Evolutionary conservation across 2,113 vertebrate species (phyloP).

Genomic region (Alces alces): DNA sequence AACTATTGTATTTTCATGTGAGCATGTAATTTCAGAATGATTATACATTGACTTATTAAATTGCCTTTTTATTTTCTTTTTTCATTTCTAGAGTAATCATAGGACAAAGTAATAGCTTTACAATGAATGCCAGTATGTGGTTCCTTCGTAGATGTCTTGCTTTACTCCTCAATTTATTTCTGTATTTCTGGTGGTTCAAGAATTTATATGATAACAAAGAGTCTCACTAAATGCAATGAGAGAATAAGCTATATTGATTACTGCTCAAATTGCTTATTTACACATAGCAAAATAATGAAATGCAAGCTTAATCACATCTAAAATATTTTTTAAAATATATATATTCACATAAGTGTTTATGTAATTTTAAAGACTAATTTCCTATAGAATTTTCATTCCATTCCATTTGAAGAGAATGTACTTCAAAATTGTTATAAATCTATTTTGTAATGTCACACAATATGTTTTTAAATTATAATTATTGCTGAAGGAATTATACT

Average conservation of each 20-base stretch:
- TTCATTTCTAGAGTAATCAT: slow-evolving; percentile 66
- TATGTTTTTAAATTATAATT: neutral
- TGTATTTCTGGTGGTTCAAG: slow-evolving; percentile 33
- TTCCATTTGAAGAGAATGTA: neutral
- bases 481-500: neutral
- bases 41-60: slow-evolving; percentile 70
- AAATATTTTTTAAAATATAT: neutral
- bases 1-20: slow-evolving; percentile 64
- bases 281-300: slow-evolving; percentile 27
- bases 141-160: slow-evolving; percentile 38
- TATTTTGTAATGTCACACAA: neutral
- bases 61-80: slow-evolving; percentile 67
- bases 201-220: slow-evolving; percentile 18
- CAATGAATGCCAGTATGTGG: slow-evolving; percentile 40
- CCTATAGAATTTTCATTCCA: neutral
- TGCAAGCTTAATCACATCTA: slow-evolving; percentile 16
- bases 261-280: slow-evolving; percentile 54
- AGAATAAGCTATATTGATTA: slow-evolving; percentile 46
- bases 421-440: neutral
- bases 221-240: slow-evolving; percentile 7
- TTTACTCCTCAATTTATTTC: slow-evolving; percentile 45
- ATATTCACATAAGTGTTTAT: neutral
- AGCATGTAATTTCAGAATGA: slow-evolving; percentile 66
- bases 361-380: slow-evolving; percentile 6
- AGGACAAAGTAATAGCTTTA: slow-evolving; percentile 37